These are phyloP conservation scores for Caenorhabditis drosophilae DNA, from an alignment of 2,888 invertebrate genomes.

Conservation along the genomic window DNA sequence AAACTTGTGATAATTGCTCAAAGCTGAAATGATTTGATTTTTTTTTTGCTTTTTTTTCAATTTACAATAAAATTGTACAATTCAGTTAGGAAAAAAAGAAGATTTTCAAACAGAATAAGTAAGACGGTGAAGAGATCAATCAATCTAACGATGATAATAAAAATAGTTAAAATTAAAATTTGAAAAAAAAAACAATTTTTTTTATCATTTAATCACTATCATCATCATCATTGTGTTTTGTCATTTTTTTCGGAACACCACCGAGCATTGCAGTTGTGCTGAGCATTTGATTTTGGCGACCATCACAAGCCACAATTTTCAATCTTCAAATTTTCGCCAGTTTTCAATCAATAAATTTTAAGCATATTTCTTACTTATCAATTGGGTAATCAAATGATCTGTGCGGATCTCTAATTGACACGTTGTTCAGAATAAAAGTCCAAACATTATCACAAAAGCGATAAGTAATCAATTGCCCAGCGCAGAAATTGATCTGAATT, in stretches of 20 bases:
- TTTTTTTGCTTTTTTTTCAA: too few relatives aligned
- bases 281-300: slow-evolving; percentile 69
- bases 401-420: slow-evolving; percentile 80
- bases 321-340: slow-evolving; percentile 74
- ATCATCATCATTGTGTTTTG: neutral
- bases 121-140: too few relatives aligned
- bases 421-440: slow-evolving; percentile 98
- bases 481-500: slow-evolving; percentile 97
- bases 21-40: too few relatives aligned
- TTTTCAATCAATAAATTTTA: neutral
- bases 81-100: too few relatives aligned
- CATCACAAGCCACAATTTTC: slow-evolving; percentile 97
- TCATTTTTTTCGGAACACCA: slow-evolving; percentile 7
- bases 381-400: slow-evolving; percentile 34
- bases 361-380: slow-evolving; percentile 17
- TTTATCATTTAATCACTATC: too few relatives aligned
- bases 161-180: neutral
- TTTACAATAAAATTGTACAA: too few relatives aligned
- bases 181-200: neutral
- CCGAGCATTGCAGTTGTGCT: neutral
- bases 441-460: slow-evolving; percentile 99
- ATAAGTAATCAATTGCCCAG: slow-evolving; percentile 70
- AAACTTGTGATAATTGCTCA: slow-evolving; percentile 16
- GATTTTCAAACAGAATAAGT: neutral
- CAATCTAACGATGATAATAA: too few relatives aligned